Evolutionary conservation across 2,113 vertebrate genomes (phyloP).

Genomic region (Noturus placidus): DNA sequence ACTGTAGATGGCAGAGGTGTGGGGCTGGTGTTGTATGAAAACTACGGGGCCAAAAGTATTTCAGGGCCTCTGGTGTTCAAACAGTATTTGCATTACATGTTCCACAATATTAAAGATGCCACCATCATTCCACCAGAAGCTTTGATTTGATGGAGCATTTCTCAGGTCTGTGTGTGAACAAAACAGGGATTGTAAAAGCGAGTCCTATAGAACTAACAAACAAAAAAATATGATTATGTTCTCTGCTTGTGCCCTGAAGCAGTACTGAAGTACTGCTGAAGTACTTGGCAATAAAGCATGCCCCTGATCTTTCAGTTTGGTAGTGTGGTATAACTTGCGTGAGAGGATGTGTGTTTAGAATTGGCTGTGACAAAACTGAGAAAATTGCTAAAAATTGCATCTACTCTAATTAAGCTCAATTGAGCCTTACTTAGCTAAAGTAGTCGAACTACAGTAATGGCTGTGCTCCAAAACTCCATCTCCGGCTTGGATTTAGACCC

Average conservation of each 20-base stretch:
- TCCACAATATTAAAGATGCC: neutral
- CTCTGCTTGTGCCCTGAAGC: conserved; percentile 6
- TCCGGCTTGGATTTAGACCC: conserved; percentile 6
- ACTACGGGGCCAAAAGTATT: neutral
- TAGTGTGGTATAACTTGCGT: neutral
- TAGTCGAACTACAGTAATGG: neutral
- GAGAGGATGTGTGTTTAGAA: neutral
- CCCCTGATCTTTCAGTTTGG: neutral
- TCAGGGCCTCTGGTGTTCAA: neutral
- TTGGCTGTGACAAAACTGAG: neutral
- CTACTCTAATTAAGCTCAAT: neutral
- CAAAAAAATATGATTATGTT: neutral
- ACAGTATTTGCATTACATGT: neutral
- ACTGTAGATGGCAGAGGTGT: neutral
- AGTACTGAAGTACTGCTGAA: too few species aligned
- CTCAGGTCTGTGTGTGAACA: neutral
- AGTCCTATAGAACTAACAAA: neutral
- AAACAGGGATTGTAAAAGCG: neutral
- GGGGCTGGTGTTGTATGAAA: neutral
- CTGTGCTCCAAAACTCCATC: conserved; percentile 5
- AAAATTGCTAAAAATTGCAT: neutral
- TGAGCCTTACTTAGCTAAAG: neutral
- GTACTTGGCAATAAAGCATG: conserved; percentile 8
- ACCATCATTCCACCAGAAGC: neutral
- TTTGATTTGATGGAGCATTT: neutral